Evolutionary conservation across 2,888 invertebrate species (phyloP).

Genomic region (Lissonota sp.): DNA sequence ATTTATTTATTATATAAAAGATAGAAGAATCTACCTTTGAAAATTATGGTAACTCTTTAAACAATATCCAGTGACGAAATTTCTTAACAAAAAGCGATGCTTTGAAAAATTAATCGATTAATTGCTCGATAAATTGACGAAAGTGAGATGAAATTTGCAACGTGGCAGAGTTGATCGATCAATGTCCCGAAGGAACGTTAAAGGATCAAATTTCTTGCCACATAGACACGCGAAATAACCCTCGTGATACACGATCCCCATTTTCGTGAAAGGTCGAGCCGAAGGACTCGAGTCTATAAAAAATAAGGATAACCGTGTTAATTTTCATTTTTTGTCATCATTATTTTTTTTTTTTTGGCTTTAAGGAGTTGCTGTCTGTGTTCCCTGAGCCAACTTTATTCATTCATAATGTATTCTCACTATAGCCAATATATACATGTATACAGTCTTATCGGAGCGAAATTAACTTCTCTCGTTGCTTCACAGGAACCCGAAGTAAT

Average conservation of each 20-base stretch:
- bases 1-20: no score
- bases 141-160: no score
- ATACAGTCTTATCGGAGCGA: conserved; percentile 58
- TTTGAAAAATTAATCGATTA: no score
- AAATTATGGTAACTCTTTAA: no score
- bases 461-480: conserved; percentile 60
- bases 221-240: not conserved
- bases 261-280: not conserved
- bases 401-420: conserved; percentile 68
- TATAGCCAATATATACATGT: conserved; percentile 24
- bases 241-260: not conserved
- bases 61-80: no score
- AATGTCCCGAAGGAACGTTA: no score
- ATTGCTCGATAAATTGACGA: no score
- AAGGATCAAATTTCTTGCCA: no score
- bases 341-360: not conserved
- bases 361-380: conserved; percentile 4
- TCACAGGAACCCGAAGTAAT: conserved; percentile 69
- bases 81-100: no score
- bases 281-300: conserved; percentile 5
- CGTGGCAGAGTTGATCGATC: no score
- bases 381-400: conserved; percentile 44
- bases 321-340: conserved; percentile 3
- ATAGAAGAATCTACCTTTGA: no score
- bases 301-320: conserved; percentile 23